Evolutionary conservation across 2,113 vertebrate species (phyloP).

Genomic region (Clarias batrachus): DNA sequence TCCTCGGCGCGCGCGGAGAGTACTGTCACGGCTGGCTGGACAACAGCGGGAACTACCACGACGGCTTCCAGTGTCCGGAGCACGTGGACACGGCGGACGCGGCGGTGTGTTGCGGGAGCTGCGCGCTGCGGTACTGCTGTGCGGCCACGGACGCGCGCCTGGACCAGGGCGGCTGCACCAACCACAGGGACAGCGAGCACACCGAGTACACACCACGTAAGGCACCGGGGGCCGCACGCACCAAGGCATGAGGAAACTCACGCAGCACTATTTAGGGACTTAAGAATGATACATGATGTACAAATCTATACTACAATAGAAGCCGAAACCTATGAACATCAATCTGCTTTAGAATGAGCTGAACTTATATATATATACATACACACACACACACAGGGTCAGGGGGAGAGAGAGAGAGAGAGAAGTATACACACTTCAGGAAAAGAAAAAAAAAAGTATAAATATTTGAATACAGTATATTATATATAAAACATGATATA

Average conservation of each 20-base stretch:
- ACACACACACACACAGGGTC: too few relatives aligned
- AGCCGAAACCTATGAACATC: not conserved
- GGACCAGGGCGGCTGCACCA: conserved; percentile 90
- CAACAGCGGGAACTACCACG: conserved; percentile 83
- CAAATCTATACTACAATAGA: not conserved
- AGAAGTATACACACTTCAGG: too few relatives aligned
- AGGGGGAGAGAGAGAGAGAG: too few relatives aligned
- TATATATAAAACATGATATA: too few relatives aligned
- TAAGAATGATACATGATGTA: not conserved
- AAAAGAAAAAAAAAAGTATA: too few relatives aligned
- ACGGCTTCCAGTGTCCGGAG: conserved; percentile 95
- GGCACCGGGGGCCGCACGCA: conserved; percentile 41
- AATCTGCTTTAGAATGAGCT: not conserved
- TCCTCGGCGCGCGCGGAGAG: conserved; percentile 80
- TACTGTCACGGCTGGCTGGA: conserved; percentile 97
- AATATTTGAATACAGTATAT: too few relatives aligned
- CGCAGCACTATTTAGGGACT: not conserved
- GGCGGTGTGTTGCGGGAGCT: conserved; percentile 93
- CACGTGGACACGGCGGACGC: conserved; percentile 89
- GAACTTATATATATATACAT: not conserved
- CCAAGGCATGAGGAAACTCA: not conserved
- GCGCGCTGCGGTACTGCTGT: conserved; percentile 91
- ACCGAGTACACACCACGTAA: conserved; percentile 83
- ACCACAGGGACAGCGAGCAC: conserved; percentile 81
- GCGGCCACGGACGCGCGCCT: conserved; percentile 85